Percentiles rank a stretch among this genome's conserved stretches.
Evolutionary conservation across 2,888 invertebrate species (phyloP).

Genomic region (Agrilus biguttatus): DNA sequence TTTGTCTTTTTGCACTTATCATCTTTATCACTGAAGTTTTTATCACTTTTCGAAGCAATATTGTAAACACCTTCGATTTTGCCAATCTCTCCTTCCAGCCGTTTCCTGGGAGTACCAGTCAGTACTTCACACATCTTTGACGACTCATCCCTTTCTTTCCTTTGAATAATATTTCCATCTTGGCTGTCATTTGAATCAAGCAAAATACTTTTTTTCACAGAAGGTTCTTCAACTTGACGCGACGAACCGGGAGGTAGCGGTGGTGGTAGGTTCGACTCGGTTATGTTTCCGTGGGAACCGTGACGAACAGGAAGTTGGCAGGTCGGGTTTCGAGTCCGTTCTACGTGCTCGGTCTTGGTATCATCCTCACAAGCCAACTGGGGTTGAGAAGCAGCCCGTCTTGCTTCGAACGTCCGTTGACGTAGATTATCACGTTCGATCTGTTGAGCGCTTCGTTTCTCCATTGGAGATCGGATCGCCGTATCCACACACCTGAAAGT

Average conservation of each 20-base stretch:
- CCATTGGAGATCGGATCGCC: constrained; percentile 12
- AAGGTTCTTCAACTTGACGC: too few relatives aligned
- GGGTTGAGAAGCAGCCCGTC: constrained; percentile 52
- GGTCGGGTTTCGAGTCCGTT: constrained; percentile 28
- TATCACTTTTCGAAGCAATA: constrained; percentile 30
- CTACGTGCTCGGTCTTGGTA: constrained; percentile 13
- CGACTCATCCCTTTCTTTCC: constrained; percentile 8
- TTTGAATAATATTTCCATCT: neutral
- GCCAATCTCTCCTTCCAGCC: constrained; percentile 20
- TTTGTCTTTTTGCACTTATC: constrained; percentile 33
- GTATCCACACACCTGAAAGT: constrained; percentile 3
- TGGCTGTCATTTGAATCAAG: neutral
- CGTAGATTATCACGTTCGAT: constrained; percentile 43
- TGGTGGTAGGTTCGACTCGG: constrained; percentile 27
- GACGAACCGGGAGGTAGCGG: too few relatives aligned
- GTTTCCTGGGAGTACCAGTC: constrained; percentile 25
- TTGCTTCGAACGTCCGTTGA: constrained; percentile 41
- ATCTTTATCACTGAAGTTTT: constrained; percentile 32
- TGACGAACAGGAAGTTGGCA: constrained; percentile 28
- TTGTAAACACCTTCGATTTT: constrained; percentile 44
- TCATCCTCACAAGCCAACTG: constrained; percentile 44
- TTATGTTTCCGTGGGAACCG: constrained; percentile 45
- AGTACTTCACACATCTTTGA: constrained; percentile 21
- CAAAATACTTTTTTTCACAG: constrained; percentile 22
- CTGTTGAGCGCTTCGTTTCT: constrained; percentile 46